Evolutionary conservation across 2,113 vertebrate species (phyloP).

Genomic region (Leucosticte australis): DNA sequence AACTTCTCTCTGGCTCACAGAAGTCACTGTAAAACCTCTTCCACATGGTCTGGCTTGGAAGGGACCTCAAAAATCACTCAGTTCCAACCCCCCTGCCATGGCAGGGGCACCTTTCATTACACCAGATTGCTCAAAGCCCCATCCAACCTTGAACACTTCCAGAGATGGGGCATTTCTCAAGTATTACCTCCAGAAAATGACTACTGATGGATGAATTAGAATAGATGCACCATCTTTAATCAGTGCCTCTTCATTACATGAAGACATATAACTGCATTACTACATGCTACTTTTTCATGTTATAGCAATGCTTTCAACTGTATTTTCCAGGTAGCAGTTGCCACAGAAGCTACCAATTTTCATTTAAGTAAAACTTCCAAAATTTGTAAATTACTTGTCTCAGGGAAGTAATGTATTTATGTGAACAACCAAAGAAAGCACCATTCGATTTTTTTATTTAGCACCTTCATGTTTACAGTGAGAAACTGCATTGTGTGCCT

Average conservation of each 20-base stretch:
- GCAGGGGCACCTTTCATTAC: neutral
- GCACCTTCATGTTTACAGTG: neutral
- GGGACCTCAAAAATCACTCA: neutral
- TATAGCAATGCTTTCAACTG: neutral
- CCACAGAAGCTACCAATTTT: neutral
- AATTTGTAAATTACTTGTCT: neutral
- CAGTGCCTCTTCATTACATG: neutral
- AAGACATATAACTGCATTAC: neutral
- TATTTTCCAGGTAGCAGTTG: neutral
- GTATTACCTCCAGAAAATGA: neutral
- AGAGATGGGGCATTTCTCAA: neutral
- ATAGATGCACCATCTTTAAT: neutral
- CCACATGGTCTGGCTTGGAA: neutral
- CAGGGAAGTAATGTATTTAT: neutral
- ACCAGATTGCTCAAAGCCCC: neutral
- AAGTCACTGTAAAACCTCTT: neutral
- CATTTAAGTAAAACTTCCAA: neutral
- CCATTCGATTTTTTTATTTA: neutral
- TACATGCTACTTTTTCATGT: neutral
- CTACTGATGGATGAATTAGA: neutral
- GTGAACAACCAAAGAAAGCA: neutral
- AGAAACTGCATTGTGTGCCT: neutral
- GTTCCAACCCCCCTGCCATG: rapidly evolving
- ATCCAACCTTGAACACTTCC: neutral
- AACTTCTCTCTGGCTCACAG: neutral